Evolutionary conservation across 2,797 vertebrate genomes (phyloP).

Genomic region (Pantherophis vulpinus): DNA sequence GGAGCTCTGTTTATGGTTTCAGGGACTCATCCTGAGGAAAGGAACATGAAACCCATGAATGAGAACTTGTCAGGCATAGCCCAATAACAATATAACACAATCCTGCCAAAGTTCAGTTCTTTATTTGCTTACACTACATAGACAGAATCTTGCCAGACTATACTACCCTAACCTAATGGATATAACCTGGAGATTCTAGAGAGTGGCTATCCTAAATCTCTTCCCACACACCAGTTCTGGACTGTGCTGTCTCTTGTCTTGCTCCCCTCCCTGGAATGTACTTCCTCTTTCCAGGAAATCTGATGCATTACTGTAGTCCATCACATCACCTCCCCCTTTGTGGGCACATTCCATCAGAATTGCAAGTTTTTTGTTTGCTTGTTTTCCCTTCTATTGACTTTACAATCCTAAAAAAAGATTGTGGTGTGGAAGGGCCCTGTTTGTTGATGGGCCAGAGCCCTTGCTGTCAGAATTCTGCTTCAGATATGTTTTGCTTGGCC

Average conservation of each 20-base stretch:
- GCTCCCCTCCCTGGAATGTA: background rate
- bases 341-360: background rate
- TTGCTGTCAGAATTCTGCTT: background rate
- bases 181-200: too few relatives aligned
- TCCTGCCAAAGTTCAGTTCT: too few relatives aligned
- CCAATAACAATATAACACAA: too few relatives aligned
- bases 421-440: background rate
- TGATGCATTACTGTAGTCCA: background rate
- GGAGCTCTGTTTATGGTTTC: background rate
- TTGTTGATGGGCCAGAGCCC: background rate
- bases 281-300: background rate
- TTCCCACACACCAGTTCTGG: background rate
- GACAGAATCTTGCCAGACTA: too few relatives aligned
- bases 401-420: background rate
- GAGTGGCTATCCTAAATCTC: too few relatives aligned
- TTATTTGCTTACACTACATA: too few relatives aligned
- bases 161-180: too few relatives aligned
- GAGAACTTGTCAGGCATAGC: background rate
- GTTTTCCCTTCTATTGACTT: background rate
- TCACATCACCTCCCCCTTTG: background rate
- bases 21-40: background rate
- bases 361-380: background rate
- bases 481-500: background rate
- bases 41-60: too few relatives aligned
- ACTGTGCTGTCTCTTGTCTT: background rate